Evolutionary conservation across 2,888 invertebrate species (phyloP), one percentile per base, ranked within the genome.

Genomic region (Volucella inanis): DNA sequence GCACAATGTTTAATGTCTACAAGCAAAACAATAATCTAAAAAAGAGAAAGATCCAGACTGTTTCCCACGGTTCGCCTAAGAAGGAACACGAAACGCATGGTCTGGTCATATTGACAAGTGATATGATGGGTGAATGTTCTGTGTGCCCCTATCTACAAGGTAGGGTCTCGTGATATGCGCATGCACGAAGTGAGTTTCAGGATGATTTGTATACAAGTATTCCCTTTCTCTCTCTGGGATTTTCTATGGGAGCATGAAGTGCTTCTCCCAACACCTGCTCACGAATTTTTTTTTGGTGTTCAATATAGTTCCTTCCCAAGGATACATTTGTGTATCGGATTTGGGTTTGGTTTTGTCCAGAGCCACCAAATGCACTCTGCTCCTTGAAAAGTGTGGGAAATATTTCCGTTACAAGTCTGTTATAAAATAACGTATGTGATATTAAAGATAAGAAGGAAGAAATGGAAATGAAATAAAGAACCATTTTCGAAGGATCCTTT

Each of bases 341-440:
- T 84, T 75, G 62, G 64, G 18, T 71, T 75, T 62, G 38, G 43
- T 57, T 54, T 41, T 50, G 39, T 62, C 43, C 67, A 65, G 79
- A 75, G 79, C 55, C 82, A 50, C 4, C 82, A 68, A 62, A 54
- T 72, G 70, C 74, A 65, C 71, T 62, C 38, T 55, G 71, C 47
- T 62, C 1, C 50, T 81, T 68, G 52, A 77, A 80, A 85, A 85
- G 81, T 81, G 85, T 85, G 85, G 81, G 85, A 85, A 85, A 71
- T 77, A 31, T 81, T 85, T 85, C 85, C 85, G 85, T 85, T 85
- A 85, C 85, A 81, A 77, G 76, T 85, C 76, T 77, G 81, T 81
- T 81, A 22, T 22, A 80, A 47, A 72, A 49, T 70, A 57, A 75
- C 75, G 54, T 67, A 67, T 22, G 22, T 22, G 22, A 22, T 22